Evolutionary conservation across 1,140 invertebrate species (phyloP).

Genomic region (Achroia grisella): DNA sequence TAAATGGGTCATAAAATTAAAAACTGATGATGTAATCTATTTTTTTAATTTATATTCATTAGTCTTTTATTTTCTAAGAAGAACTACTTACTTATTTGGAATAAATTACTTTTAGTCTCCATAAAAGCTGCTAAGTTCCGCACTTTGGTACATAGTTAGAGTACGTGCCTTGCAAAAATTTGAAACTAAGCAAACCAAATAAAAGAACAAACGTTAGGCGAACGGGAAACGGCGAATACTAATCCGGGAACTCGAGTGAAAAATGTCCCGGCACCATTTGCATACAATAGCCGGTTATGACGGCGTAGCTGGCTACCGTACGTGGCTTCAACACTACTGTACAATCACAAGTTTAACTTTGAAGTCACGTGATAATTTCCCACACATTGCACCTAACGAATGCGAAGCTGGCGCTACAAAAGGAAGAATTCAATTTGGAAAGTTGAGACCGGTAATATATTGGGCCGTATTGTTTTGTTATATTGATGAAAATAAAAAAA

Average conservation of each 20-base stretch:
- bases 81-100: too few relatives aligned
- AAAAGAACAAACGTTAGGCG: constrained; percentile 13
- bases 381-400: constrained; percentile 18
- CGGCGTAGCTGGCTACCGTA: constrained; percentile 22
- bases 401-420: constrained; percentile 3
- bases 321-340: constrained; percentile 20
- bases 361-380: constrained; percentile 43
- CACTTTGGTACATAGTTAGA: not conserved
- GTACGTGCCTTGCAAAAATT: constrained; percentile 15
- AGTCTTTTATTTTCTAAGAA: too few relatives aligned
- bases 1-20: too few relatives aligned
- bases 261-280: constrained; percentile 49
- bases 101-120: too few relatives aligned
- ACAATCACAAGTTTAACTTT: constrained; percentile 37
- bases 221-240: constrained; percentile 32
- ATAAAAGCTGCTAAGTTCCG: not conserved
- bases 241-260: constrained; percentile 34
- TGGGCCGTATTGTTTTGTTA: too few relatives aligned
- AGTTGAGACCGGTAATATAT: too few relatives aligned
- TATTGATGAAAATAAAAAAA: too few relatives aligned
- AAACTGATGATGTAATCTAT: too few relatives aligned
- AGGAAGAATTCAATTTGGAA: constrained; percentile 22
- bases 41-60: too few relatives aligned
- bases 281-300: constrained; percentile 63
- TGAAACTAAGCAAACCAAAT: constrained; percentile 4